A percentile compares a stretch with the other conserved stretches of the same genome.
Evolutionary conservation across 2,888 invertebrate species (phyloP).

Genomic region (Tenodera sinensis): DNA sequence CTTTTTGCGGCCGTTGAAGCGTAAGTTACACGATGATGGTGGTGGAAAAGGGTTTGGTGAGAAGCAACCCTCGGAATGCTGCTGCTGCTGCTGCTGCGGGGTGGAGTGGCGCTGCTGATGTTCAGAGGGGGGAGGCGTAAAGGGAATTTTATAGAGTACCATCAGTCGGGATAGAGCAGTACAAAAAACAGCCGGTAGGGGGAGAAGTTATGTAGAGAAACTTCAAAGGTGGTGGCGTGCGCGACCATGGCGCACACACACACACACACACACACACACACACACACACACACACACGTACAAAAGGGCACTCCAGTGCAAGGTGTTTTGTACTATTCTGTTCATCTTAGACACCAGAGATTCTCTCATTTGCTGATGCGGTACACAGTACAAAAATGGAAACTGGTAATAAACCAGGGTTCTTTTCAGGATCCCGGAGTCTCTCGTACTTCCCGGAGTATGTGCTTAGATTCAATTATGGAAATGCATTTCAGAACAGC

Average conservation of each 20-base stretch:
- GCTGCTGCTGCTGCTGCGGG: background rate
- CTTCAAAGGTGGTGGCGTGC: background rate
- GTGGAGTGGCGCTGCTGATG: background rate
- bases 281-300: background rate
- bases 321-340: background rate
- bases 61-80: background rate
- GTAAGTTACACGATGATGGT: conserved; percentile 25
- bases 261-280: background rate
- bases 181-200: background rate
- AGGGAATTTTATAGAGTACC: conserved; percentile 15
- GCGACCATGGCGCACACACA: background rate
- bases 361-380: background rate
- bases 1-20: conserved; percentile 21
- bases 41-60: conserved; percentile 13
- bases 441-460: background rate
- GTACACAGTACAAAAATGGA: background rate
- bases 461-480: background rate
- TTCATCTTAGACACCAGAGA: background rate
- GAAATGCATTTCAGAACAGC: background rate
- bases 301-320: background rate
- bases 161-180: background rate
- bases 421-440: background rate
- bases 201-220: background rate
- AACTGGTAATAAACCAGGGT: background rate
- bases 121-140: conserved; percentile 6